Conservation (phyloP, 2,797 vertebrate genomes). For the Phalanger gymnotis region DNA sequence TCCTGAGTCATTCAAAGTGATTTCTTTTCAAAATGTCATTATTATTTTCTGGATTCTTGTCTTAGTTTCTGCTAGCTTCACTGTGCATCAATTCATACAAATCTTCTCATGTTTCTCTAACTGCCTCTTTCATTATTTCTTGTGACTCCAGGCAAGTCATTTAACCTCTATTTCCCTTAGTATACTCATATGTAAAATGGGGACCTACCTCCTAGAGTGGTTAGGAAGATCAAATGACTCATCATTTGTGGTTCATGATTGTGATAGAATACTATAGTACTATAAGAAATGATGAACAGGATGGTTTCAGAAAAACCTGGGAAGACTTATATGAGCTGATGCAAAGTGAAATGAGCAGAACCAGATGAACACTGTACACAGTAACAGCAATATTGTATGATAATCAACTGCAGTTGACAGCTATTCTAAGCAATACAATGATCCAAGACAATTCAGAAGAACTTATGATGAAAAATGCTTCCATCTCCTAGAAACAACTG, state of each 20-base stretch:
- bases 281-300: neutral
- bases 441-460: neutral
- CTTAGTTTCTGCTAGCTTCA: neutral
- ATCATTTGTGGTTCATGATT: neutral
- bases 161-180: neutral
- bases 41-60: neutral
- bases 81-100: neutral
- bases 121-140: neutral
- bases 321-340: neutral
- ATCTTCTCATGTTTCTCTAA: neutral
- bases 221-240: neutral
- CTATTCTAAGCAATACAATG: neutral
- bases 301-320: neutral
- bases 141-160: neutral
- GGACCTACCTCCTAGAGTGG: neutral
- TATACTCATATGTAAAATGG: neutral
- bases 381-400: neutral
- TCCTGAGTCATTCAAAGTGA: neutral
- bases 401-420: neutral
- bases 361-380: neutral
- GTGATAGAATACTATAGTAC: neutral
- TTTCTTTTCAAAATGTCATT: neutral
- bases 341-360: neutral
- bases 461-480: neutral
- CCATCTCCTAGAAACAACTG: neutral